phyloP scores from a whole-genome alignment of 2,113 vertebrate species.

The Ginglymostoma cirratum region DNA sequence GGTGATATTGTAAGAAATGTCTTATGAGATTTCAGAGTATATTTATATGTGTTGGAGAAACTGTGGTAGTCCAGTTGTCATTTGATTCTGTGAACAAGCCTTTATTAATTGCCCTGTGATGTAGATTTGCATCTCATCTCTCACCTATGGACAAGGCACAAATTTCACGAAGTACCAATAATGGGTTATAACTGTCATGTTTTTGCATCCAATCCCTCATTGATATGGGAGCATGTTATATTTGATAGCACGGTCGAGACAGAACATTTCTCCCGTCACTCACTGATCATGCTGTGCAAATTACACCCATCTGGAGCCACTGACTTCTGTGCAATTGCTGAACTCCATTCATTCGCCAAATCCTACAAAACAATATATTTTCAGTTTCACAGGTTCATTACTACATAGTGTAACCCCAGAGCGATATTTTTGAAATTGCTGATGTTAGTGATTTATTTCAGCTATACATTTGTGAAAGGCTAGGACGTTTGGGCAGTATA shows the following conservation, averaged over 20 bases:
- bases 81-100: neutral
- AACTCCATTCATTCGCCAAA: neutral
- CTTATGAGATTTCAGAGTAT: neutral
- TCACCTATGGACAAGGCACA: constrained; percentile 19
- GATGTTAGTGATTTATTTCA: constrained; percentile 18
- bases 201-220: constrained; percentile 21
- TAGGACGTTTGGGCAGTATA: neutral
- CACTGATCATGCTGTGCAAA: neutral
- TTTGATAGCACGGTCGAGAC: neutral
- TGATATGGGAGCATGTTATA: constrained; percentile 23
- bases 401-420: neutral
- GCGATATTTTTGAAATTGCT: constrained; percentile 4
- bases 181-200: constrained; percentile 31
- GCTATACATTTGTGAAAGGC: neutral
- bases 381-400: constrained; percentile 19
- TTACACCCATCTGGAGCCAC: neutral
- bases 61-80: neutral
- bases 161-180: constrained; percentile 20
- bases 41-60: neutral
- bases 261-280: neutral
- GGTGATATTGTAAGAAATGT: neutral
- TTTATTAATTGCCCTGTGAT: neutral
- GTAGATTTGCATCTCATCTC: neutral
- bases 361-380: constrained; percentile 13
- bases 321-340: neutral